These are phyloP conservation scores for Malthinus flaveolus DNA, from an alignment of 2,888 invertebrate species.

Conservation along the genomic window DNA sequence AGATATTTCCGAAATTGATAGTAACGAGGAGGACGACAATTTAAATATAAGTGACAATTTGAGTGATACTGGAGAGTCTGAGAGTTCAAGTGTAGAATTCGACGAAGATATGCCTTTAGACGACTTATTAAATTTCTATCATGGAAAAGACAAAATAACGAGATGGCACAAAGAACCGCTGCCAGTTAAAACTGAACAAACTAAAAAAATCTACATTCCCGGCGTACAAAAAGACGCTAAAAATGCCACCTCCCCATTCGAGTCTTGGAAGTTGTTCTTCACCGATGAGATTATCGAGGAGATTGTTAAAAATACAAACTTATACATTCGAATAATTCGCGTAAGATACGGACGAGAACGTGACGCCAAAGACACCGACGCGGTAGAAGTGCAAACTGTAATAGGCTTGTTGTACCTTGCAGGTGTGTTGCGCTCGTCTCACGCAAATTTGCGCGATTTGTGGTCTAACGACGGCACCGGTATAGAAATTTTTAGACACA, in stretches of 20 bases:
- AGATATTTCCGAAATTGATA: too few relatives aligned
- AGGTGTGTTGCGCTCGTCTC: constrained; percentile 8
- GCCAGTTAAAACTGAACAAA: neutral
- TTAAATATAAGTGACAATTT: too few relatives aligned
- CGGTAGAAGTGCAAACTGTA: constrained; percentile 14
- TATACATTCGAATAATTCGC: constrained; percentile 7
- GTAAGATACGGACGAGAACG: constrained; percentile 12
- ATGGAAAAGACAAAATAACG: constrained; percentile 10
- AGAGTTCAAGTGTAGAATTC: too few relatives aligned
- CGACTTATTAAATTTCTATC: neutral
- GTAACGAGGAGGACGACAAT: too few relatives aligned
- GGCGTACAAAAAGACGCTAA: too few relatives aligned
- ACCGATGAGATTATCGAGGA: constrained; percentile 7
- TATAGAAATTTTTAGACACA: constrained; percentile 13
- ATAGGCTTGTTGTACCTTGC: constrained; percentile 12
- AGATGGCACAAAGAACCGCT: constrained; percentile 3
- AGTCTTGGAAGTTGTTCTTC: constrained; percentile 14
- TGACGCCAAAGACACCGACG: constrained; percentile 13
- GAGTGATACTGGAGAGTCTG: too few relatives aligned
- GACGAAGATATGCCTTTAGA: too few relatives aligned
- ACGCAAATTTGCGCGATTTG: constrained; percentile 9
- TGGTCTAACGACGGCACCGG: constrained; percentile 18
- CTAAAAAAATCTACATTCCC: too few relatives aligned
- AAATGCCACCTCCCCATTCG: neutral
- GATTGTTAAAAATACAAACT: constrained; percentile 9